Base-by-base conservation (phyloP, 2,888 invertebrate genomes). In the Campoplex capitator region DNA sequence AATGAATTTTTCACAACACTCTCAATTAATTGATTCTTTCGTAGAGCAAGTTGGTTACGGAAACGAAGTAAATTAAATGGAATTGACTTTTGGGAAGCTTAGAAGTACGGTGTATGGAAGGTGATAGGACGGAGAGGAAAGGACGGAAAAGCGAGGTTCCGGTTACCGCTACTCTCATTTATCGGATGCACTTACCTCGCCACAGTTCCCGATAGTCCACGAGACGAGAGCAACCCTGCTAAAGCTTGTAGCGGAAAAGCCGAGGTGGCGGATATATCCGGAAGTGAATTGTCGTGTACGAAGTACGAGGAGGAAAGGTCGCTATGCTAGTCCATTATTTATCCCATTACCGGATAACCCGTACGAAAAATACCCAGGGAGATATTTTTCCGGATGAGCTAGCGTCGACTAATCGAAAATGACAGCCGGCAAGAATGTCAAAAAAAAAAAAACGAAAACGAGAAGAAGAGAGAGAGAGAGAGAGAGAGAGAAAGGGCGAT, bases 221-320 rank as follows among this genome's bases (percentile, higher is more conserved):
- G 45, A n/a, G 75, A 68, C 28, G 42, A 45, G 58, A 65, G n/a
- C 32, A 23, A 18, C 11, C 18, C 3, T 11, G 28, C 16, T 65
- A n/a, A 82, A 18, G 73, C 28, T 32, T 48, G 78, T 42, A 79
- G 73, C 23, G 38, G n/a, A 38, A 48, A 42, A 84, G 42, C 62
- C 56, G 42, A 82, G 56, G n/a, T 28, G 56, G 67, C 45, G 58
- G 56, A 74, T 74, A 71, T 71, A 80, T 42, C 32, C 79, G 83
- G 76, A 83, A 86, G 86, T 86, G 86, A 79, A 86, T 78, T 86
- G 83, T 86, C 86, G 75, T 86, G 83, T 86, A 83, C 74, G 51
- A 48, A 75, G 70, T 48, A 78, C 42, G 54, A 51, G 71, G 62
- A 73, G 65, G 42, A 76, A 79, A 83, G 86, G 83, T 86, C 62